Evolutionary conservation across 2,113 vertebrate genomes (phyloP).

Genomic region (Odobenus rosmarus): DNA sequence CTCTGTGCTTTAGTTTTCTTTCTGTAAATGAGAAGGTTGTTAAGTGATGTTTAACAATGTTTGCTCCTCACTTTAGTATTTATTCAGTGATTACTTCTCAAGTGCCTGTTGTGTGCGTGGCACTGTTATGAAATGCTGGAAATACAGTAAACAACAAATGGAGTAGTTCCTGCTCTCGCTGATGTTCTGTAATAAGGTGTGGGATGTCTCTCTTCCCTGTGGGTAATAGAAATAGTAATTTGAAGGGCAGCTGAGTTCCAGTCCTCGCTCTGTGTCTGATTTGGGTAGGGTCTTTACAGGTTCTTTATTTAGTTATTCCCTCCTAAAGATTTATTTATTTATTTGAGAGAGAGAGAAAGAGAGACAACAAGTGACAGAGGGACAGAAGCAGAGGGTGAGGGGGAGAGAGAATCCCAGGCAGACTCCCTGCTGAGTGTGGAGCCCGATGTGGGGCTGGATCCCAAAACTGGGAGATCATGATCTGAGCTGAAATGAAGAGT

Average conservation of each 20-base stretch:
- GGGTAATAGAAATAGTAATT: neutral
- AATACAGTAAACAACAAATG: neutral
- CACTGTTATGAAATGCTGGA: neutral
- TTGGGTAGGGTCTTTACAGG: neutral
- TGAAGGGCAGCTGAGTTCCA: neutral
- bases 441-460: no score
- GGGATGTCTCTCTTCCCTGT: neutral
- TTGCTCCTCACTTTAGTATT: neutral
- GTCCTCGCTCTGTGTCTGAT: neutral
- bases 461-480: no score
- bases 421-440: no score
- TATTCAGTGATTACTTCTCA: neutral
- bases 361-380: no score
- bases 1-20: neutral
- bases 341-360: neutral
- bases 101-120: neutral
- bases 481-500: no score
- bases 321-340: neutral
- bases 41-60: neutral
- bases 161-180: neutral
- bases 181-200: neutral
- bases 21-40: neutral
- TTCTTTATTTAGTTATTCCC: neutral
- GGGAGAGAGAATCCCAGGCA: no score
- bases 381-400: no score